Percentiles rank a stretch among this genome's conserved stretches.
These are phyloP conservation scores for Urocynchramus pylzowi DNA, from an alignment of 2,113 vertebrate genomes.

Conservation along the genomic window DNA sequence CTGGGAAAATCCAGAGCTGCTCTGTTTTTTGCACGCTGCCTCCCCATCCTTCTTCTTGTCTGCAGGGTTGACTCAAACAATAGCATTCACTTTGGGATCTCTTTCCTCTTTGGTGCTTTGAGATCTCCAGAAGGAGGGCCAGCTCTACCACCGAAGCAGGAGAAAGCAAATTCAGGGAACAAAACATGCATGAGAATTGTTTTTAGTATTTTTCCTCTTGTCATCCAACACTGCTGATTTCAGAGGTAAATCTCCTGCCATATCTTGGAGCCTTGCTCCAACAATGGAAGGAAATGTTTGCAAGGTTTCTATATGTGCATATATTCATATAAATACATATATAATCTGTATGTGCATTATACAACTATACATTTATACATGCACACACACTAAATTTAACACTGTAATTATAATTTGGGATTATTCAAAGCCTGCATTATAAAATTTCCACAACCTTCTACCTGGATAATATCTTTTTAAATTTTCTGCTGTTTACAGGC, in stretches of 20 bases:
- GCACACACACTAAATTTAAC: neutral
- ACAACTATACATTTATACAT: neutral
- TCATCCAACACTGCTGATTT: neutral
- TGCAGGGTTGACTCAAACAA: neutral
- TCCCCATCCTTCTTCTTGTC: neutral
- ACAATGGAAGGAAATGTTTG: neutral
- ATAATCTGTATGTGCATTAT: too few species aligned
- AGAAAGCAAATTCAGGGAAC: neutral
- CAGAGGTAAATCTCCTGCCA: neutral
- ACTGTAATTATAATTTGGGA: neutral
- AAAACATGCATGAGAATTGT: neutral
- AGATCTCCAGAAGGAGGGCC: neutral
- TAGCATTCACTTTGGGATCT: neutral
- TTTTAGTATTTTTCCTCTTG: neutral
- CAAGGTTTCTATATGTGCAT: neutral
- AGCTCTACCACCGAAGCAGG: neutral
- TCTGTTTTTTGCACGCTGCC: neutral
- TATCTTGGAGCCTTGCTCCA: neutral
- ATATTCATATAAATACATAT: neutral
- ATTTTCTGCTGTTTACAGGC: conserved; percentile 4
- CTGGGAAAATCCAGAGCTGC: neutral
- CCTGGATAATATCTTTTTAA: neutral
- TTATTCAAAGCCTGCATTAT: neutral
- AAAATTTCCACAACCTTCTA: neutral
- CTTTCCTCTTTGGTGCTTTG: neutral